Percentiles rank a stretch among this genome's conserved stretches.
These are phyloP conservation scores for Pentamera pediparva DNA, from an alignment of 53 echinoderm and acorn worm genomes.

Conservation along the genomic window DNA sequence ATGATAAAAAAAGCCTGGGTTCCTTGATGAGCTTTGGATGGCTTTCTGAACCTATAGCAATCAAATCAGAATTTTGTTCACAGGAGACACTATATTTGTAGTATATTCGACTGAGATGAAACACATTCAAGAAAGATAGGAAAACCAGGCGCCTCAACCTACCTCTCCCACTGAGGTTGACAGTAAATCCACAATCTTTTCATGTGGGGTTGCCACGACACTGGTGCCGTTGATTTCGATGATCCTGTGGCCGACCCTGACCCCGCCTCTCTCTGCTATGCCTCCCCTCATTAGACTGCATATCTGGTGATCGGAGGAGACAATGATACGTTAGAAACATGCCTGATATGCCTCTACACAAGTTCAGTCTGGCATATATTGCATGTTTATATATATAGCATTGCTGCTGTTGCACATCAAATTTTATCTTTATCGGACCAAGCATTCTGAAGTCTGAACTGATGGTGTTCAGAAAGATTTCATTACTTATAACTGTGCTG, in stretches of 20 bases:
- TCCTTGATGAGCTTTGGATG: too few relatives aligned
- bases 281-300: conserved; percentile 99
- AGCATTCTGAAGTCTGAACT: neutral
- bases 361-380: too few relatives aligned
- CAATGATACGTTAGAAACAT: too few relatives aligned
- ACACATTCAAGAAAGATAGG: neutral
- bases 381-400: too few relatives aligned
- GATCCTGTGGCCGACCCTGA: conserved; percentile 89
- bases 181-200: conserved; percentile 99
- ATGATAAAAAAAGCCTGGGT: too few relatives aligned
- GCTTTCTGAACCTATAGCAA: too few relatives aligned
- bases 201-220: conserved; percentile 94
- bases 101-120: neutral
- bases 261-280: conserved; percentile 95
- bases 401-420: too few relatives aligned
- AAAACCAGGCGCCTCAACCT: neutral
- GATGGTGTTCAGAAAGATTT: too few relatives aligned
- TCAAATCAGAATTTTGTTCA: too few relatives aligned
- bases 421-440: too few relatives aligned
- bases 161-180: conserved; percentile 98
- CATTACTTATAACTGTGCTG: too few relatives aligned
- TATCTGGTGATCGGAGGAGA: conserved; percentile 74
- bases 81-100: neutral
- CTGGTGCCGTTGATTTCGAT: conserved; percentile 99
- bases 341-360: too few relatives aligned